Evolutionary conservation across 2,888 invertebrate genomes (phyloP).

Genomic region (Cybosia mesomella): DNA sequence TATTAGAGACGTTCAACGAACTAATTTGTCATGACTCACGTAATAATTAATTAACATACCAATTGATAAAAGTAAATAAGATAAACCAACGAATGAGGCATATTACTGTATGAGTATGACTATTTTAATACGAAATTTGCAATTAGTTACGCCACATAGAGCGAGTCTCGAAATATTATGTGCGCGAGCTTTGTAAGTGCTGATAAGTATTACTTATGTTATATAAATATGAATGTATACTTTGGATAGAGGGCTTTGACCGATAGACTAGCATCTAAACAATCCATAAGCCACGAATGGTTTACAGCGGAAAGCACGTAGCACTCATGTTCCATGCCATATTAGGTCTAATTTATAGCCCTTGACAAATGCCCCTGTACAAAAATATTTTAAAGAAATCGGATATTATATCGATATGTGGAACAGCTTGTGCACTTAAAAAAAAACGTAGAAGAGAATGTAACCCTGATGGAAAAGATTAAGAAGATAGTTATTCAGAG

Average conservation of each 20-base stretch:
- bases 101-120: conserved; percentile 12
- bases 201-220: conserved; percentile 26
- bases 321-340: conserved; percentile 61
- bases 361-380: conserved; percentile 19
- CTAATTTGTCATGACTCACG: conserved; percentile 22
- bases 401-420: conserved; percentile 8
- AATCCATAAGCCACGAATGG: conserved; percentile 61
- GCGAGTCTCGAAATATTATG: conserved; percentile 16
- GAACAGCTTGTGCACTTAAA: neutral
- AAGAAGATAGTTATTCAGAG: neutral
- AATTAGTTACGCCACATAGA: conserved; percentile 20
- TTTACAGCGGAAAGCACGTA: conserved; percentile 79
- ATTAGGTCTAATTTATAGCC: conserved; percentile 46
- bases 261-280: conserved; percentile 65
- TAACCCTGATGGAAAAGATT: neutral
- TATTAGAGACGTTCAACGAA: conserved; percentile 33
- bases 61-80: conserved; percentile 27
- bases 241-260: conserved; percentile 50
- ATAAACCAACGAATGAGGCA: conserved; percentile 31
- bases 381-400: conserved; percentile 13
- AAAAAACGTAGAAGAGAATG: neutral
- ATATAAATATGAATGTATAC: conserved; percentile 40
- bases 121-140: conserved; percentile 29
- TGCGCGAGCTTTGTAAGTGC: conserved; percentile 28
- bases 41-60: conserved; percentile 19